Evolutionary conservation across 2,797 vertebrate species (phyloP).

Genomic region (Lerista edwardsae): DNA sequence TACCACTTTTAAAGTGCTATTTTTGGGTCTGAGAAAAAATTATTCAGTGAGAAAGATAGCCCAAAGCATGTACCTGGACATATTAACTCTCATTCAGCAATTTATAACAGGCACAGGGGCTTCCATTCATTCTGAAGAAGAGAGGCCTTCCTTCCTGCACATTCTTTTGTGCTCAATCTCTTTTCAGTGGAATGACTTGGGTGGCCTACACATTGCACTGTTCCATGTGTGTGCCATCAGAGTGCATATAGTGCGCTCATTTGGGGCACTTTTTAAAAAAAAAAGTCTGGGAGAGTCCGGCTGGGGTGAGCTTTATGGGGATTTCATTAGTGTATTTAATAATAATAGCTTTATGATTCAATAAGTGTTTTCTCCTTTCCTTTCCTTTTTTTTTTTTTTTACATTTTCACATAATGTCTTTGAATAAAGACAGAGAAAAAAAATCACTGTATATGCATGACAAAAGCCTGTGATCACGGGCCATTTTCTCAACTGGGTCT

Average conservation of each 20-base stretch:
- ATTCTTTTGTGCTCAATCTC: background rate
- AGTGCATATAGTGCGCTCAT: no score
- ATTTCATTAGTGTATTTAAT: background rate
- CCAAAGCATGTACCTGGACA: background rate
- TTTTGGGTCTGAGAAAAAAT: background rate
- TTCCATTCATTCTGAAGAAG: background rate
- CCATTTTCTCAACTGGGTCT: no score
- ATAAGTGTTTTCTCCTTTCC: no score
- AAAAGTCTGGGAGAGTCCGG: background rate
- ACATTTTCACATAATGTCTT: background rate
- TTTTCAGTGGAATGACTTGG: background rate
- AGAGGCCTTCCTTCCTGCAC: background rate
- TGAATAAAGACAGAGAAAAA: background rate
- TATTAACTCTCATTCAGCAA: background rate
- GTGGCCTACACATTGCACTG: background rate
- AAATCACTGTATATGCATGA: no score
- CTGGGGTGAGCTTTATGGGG: background rate
- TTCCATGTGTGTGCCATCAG: background rate
- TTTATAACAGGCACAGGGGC: background rate
- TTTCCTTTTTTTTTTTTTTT: no score
- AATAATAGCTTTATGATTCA: background rate
- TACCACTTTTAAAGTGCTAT: background rate
- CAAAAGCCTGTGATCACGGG: no score
- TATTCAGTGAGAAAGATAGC: constrained; percentile 14
- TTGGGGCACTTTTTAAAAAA: background rate